Base-by-base conservation (phyloP, 2,113 vertebrate species). In the Manacus vitellinus region DNA sequence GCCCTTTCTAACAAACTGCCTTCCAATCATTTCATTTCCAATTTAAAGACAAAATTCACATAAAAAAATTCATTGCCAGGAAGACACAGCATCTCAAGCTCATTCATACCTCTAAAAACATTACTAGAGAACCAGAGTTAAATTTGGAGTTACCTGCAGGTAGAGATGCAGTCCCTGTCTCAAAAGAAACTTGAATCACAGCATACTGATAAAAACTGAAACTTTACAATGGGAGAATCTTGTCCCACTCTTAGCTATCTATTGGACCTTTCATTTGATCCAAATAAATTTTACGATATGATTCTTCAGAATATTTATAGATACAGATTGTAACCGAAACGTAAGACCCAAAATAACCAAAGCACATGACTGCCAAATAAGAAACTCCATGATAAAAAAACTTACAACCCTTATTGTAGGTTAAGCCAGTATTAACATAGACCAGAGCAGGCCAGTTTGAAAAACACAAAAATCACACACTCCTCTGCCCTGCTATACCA, bases 401-500 rank as follows among this genome's bases (percentile, higher is more conserved):
- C 2, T 0, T 19, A 39, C 2, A 52, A 31, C 2, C 5, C 62
- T 1, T 13, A 4, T 3, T 62, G 3, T 10, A 37, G 31, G 6
- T 15, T 59, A 78, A 92, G 4, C 2, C 22, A 35, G 9, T 33
- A 80, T 19, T 76, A 47, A 23, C 10, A 67, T 2, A 35, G 4
- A 54, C 10, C 14, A 61, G 62, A 44, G 11, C 30, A 87, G 14
- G 18, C 51, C n/a, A 70, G 2, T 72, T 43, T 47, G 8, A 84
- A 56, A 88, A 35, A 10, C 2, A 4, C 16, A 56, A 70, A 85
- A 70, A 49, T 74, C 20, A 92, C 30, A 8, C 27, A 9, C 28
- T 71, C 15, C 4, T 82, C 82, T 63, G 6, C 12, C 7, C 20
- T 55, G 8, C 12, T 71, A 2, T 43, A 51, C 41, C 23, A 9